Percentiles rank a stretch among this genome's conserved stretches.
These are phyloP conservation scores for Pyxicephalus adspersus DNA, from an alignment of 2,113 vertebrate species.

Conservation along the genomic window DNA sequence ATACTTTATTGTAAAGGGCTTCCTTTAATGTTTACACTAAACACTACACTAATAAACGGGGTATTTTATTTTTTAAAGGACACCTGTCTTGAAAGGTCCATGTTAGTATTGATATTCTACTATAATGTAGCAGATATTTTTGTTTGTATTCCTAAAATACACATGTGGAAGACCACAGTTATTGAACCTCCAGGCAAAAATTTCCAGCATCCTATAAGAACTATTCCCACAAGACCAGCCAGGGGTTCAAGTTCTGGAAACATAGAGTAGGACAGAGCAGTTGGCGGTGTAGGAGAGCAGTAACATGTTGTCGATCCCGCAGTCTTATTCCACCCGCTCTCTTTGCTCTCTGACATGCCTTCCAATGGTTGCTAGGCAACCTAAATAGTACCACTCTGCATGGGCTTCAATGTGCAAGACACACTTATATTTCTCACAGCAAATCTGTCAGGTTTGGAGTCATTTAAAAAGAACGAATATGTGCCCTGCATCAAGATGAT, in stretches of 20 bases:
- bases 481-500: constrained; percentile 52
- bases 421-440: constrained; percentile 51
- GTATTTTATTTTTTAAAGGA: no score
- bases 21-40: no score
- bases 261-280: constrained; percentile 1
- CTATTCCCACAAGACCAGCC: background rate
- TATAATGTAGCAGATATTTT: background rate
- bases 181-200: background rate
- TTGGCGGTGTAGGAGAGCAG: background rate
- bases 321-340: constrained; percentile 32
- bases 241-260: background rate
- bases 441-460: constrained; percentile 54
- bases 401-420: constrained; percentile 47
- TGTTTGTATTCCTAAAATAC: background rate
- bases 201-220: background rate
- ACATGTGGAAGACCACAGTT: no score
- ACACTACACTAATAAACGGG: no score
- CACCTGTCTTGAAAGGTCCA: no score
- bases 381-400: constrained; percentile 56
- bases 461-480: constrained; percentile 52
- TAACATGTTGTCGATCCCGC: constrained; percentile 4
- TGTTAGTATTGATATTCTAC: background rate
- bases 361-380: constrained; percentile 50
- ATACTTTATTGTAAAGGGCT: no score
- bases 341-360: constrained; percentile 49